phyloP scores from a whole-genome alignment of 2,797 vertebrate species.

The Anableps anableps region DNA sequence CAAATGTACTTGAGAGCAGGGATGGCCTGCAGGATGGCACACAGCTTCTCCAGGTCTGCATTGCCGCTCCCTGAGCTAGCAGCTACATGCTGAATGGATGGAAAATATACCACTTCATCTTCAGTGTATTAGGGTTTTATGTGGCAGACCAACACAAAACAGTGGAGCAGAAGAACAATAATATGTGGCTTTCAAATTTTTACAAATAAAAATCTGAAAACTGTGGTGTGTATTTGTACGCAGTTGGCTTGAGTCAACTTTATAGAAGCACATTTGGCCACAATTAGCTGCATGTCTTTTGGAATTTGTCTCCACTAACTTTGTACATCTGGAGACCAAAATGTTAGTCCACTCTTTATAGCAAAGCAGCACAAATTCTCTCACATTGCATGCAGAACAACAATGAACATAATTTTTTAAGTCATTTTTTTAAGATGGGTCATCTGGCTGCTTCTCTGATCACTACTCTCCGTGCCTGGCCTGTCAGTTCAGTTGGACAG shows the following conservation, averaged over 20 bases:
- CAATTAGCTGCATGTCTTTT: neutral
- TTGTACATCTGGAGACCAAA: neutral
- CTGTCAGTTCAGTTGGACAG: neutral
- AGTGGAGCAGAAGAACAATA: neutral
- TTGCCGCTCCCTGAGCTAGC: slow-evolving; percentile 92
- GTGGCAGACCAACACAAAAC: neutral
- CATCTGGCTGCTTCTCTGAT: neutral
- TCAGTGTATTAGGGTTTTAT: neutral
- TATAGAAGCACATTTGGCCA: neutral
- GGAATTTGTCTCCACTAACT: neutral
- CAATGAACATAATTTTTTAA: neutral
- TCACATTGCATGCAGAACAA: neutral
- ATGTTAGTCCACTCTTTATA: neutral
- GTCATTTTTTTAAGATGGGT: neutral
- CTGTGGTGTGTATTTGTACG: neutral
- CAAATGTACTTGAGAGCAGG: slow-evolving; percentile 94
- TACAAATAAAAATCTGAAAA: neutral
- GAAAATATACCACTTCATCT: neutral
- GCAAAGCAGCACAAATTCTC: neutral
- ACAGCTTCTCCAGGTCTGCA: slow-evolving; percentile 91
- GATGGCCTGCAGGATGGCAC: slow-evolving; percentile 86
- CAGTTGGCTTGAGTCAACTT: neutral
- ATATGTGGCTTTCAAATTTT: neutral
- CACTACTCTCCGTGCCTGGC: neutral
- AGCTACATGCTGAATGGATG: slow-evolving; percentile 85